These are phyloP conservation scores for Altica lythri DNA, from an alignment of 2,888 invertebrate species.

Conservation along the genomic window DNA sequence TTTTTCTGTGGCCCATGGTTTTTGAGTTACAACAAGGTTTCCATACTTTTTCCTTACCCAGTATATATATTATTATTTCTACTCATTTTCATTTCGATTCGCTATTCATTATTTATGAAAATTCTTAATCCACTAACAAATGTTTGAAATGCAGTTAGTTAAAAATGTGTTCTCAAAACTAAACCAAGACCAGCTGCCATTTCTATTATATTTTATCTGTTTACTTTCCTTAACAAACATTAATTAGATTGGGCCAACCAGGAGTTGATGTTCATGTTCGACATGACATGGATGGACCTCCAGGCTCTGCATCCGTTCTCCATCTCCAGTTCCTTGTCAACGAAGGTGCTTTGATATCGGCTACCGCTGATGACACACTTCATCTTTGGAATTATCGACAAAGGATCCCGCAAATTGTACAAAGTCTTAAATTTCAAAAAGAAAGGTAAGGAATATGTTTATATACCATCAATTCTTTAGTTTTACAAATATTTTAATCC, in stretches of 20 bases:
- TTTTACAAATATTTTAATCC: no score
- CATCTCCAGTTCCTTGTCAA: conserved; percentile 95
- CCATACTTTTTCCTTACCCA: no score
- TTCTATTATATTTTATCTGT: not conserved
- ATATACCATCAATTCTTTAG: no score
- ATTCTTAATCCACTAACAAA: no score
- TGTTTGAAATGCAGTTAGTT: no score
- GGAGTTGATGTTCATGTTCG: conserved; percentile 95
- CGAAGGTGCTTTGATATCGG: conserved; percentile 95
- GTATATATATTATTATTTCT: no score
- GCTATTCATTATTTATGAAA: no score
- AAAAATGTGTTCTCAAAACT: no score
- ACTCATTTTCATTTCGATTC: no score
- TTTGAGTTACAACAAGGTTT: no score
- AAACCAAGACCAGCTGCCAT: no score
- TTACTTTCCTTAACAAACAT: conserved; percentile 52
- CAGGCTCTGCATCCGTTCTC: conserved; percentile 73
- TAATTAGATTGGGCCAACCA: conserved; percentile 86
- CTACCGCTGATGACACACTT: conserved; percentile 93
- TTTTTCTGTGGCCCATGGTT: no score
- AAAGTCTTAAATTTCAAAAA: conserved; percentile 95
- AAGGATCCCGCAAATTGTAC: conserved; percentile 92
- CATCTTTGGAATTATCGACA: conserved; percentile 98
- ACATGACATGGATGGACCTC: conserved; percentile 70
- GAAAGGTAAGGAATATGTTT: conserved; percentile 82